Base-by-base conservation (phyloP, 2,888 invertebrate species). In the Leucoptera coffeella region DNA sequence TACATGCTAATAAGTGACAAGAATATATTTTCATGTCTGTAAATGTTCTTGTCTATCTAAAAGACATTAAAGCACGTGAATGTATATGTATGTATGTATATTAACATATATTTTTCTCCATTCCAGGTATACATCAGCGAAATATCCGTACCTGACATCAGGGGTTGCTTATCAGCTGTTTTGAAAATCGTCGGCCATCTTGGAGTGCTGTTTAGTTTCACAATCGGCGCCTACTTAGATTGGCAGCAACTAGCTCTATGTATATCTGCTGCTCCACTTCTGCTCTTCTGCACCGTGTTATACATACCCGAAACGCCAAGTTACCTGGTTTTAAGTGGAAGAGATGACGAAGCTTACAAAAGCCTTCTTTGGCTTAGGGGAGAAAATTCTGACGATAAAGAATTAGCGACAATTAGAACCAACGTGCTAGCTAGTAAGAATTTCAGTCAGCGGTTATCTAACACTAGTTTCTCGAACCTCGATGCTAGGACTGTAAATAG, bases 281-380 rank as follows among this genome's bases (percentile, higher is more conserved):
- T 86, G 32, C 77, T 88, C 32, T 82, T 88, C 53, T 65, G 84
- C 33, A 80, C 83, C 4, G 79, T 85, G 29, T 74, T 84, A 27
- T 82, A 81, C 49, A 81, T 91, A 43, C 92, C 92, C 14, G 93
- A 94, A 64, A 90, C 91, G 20, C 93, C 93, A 10, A 85, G 88
- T 45, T 88, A 82, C 53, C 73, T 89, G 32, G 80, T 88, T 3
- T 72, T 87, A 2, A 78, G 80, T 28, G 87, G 87, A 2, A 75
- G 79, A 43, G 85, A 87, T 41, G 77, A 80, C 33, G 72, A 72
- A 38, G 72, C 72, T 1, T 71, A 71, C 35, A 69, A 71, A 44
- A 82, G 90, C 19, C 59, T 93, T 11, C 75, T 82, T 25, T 88
- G 86, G 85, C 60, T 93, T 11, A 74, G 91, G n/a, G 85, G 85